A percentile compares a stretch with the other conserved stretches of the same genome.
Evolutionary conservation across 2,797 vertebrate genomes (phyloP).

Genomic region (Echiichthys vipera): DNA sequence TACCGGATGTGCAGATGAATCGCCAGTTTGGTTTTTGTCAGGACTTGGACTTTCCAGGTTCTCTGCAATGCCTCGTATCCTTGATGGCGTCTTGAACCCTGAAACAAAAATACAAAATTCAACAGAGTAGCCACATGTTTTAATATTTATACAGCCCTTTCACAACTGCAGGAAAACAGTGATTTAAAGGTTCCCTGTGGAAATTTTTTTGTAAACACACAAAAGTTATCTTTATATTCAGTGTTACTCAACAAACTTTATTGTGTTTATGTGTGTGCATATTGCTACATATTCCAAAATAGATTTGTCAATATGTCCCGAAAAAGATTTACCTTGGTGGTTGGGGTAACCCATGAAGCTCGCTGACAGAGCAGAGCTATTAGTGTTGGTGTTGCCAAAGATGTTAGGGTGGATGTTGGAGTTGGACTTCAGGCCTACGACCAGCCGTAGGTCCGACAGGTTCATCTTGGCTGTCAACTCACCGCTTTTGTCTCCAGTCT

Average conservation of each 20-base stretch:
- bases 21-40: conserved; percentile 80
- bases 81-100: conserved; percentile 85
- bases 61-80: conserved; percentile 87
- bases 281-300: background rate
- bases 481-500: conserved; percentile 94
- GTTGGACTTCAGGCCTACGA: conserved; percentile 88
- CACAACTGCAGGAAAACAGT: background rate
- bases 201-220: background rate
- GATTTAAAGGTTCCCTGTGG: background rate
- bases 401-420: conserved; percentile 55
- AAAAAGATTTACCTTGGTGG: conserved; percentile 77
- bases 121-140: background rate
- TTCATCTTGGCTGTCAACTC: conserved; percentile 95
- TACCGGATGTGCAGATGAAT: conserved; percentile 43
- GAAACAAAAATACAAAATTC: conserved; percentile 28
- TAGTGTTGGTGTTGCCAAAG: conserved; percentile 84
- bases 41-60: conserved; percentile 88
- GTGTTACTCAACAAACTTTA: too few species aligned
- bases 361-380: conserved; percentile 82
- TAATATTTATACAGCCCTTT: background rate
- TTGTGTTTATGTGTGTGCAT: too few species aligned
- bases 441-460: conserved; percentile 94
- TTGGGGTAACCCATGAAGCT: conserved; percentile 76
- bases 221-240: background rate
- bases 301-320: background rate